Evolutionary conservation across 1,140 invertebrate genomes (phyloP).

Genomic region (Aphelinus atriplicis): DNA sequence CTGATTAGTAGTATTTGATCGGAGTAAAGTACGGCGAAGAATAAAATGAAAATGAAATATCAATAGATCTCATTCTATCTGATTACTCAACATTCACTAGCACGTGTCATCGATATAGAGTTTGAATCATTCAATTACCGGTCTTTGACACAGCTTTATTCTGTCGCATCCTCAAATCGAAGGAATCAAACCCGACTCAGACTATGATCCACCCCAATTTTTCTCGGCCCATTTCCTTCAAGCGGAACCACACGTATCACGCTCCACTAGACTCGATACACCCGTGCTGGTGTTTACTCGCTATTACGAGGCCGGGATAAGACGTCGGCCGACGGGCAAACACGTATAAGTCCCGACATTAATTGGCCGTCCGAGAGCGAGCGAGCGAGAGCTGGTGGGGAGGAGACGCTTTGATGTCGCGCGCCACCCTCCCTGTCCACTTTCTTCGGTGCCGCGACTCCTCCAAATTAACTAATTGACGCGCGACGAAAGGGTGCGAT

Average conservation of each 20-base stretch:
- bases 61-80: no score
- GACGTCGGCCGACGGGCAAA: constrained; percentile 36
- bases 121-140: no score
- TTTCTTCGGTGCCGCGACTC: constrained; percentile 6
- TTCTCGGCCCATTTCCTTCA: no score
- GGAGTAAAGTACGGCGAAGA: no score
- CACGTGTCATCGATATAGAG: no score
- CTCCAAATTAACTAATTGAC: constrained; percentile 38
- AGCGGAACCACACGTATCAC: background rate
- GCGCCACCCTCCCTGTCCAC: constrained; percentile 9
- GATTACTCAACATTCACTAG: no score
- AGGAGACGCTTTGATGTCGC: constrained; percentile 43
- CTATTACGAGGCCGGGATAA: constrained; percentile 39
- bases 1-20: no score
- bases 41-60: no score
- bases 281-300: constrained; percentile 29
- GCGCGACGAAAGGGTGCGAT: constrained; percentile 13
- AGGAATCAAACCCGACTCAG: no score
- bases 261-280: constrained; percentile 27
- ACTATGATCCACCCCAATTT: no score
- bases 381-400: background rate
- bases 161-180: no score
- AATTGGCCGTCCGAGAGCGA: constrained; percentile 40
- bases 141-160: no score
- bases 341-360: constrained; percentile 40